Evolutionary conservation across 1,140 invertebrate species (phyloP).

Genomic region (Lasaia peninsularis): DNA sequence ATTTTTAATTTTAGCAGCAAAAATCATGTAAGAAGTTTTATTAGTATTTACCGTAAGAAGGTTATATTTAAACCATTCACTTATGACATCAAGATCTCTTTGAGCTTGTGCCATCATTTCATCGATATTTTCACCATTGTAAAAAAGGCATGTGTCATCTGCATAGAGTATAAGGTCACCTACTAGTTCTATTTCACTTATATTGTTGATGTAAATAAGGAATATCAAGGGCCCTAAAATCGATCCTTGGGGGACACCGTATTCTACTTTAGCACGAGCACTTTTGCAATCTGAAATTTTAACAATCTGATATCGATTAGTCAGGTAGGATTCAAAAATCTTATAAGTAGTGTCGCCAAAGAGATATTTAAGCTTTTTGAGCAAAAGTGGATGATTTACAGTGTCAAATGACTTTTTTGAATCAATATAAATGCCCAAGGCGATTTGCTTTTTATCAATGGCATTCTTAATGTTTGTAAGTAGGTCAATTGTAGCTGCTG

Average conservation of each 20-base stretch:
- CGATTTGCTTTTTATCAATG: not conserved
- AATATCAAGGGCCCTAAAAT: no score
- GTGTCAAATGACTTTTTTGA: conserved; percentile 1
- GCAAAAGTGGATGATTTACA: not conserved
- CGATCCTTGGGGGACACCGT: no score
- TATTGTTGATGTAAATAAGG: not conserved
- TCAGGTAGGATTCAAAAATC: no score
- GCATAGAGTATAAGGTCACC: not conserved
- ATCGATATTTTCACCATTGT: not conserved
- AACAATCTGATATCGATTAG: no score
- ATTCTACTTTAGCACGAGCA: no score
- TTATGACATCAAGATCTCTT: not conserved
- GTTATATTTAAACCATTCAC: not conserved
- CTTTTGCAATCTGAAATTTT: no score
- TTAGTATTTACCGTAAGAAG: not conserved
- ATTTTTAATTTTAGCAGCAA: not conserved
- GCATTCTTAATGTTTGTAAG: not conserved
- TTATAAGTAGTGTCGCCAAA: not conserved
- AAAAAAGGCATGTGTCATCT: not conserved
- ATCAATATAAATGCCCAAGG: not conserved
- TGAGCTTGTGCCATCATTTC: not conserved
- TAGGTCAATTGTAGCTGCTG: not conserved
- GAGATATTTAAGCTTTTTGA: not conserved
- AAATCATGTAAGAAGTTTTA: not conserved
- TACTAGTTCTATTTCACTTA: not conserved